Percentiles rank a stretch among this genome's conserved stretches.
Evolutionary conservation across 2,797 vertebrate species (phyloP).

Genomic region (Etheostoma perlongum): DNA sequence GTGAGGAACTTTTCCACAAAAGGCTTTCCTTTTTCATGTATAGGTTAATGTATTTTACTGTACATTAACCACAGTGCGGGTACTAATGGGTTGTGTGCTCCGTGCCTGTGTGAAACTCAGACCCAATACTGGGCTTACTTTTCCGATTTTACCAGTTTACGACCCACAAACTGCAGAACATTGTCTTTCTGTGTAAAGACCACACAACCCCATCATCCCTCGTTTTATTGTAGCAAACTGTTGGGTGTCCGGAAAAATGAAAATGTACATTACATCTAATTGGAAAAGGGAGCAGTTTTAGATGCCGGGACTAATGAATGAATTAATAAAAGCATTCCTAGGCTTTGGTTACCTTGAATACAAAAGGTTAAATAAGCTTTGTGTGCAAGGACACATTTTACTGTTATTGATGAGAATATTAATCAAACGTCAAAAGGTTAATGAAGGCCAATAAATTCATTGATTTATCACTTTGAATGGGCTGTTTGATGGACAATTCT

Average conservation of each 20-base stretch:
- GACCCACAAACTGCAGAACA: background rate
- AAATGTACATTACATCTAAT: slow-evolving; percentile 12
- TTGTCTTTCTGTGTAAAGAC: background rate
- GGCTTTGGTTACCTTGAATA: slow-evolving; percentile 45
- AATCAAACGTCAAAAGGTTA: slow-evolving; percentile 79
- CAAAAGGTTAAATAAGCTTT: slow-evolving; percentile 34
- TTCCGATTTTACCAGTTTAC: background rate
- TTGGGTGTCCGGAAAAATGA: slow-evolving; percentile 5
- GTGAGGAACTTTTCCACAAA: too few species aligned
- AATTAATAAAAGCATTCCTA: slow-evolving; percentile 21
- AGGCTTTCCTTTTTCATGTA: too few species aligned
- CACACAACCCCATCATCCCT: background rate
- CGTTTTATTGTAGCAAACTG: background rate
- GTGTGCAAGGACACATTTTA: slow-evolving; percentile 75
- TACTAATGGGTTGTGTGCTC: background rate
- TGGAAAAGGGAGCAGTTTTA: slow-evolving; percentile 13
- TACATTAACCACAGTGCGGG: background rate
- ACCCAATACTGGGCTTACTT: background rate
- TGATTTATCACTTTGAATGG: slow-evolving; percentile 73
- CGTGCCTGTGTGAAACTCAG: background rate
- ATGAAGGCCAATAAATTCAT: slow-evolving; percentile 78
- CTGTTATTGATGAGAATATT: slow-evolving; percentile 77
- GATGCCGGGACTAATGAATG: background rate
- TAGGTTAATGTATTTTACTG: too few species aligned
- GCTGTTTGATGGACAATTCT: slow-evolving; percentile 60